phyloP scores from a whole-genome alignment of 2,113 vertebrate genomes.

The Eulacestoma nigropectus region DNA sequence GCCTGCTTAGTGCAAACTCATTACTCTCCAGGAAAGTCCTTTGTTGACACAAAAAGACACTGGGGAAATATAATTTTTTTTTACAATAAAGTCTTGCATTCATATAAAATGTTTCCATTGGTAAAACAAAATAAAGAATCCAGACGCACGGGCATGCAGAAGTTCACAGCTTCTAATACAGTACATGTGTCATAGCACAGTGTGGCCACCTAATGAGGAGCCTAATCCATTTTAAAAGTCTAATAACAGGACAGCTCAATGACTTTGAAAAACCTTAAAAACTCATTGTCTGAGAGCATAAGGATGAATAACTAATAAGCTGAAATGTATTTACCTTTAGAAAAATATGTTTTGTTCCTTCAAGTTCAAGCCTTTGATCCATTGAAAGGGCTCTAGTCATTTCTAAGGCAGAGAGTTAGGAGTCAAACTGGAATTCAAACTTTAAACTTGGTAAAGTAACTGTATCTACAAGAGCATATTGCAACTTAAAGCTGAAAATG shows the following conservation, averaged over 20 bases:
- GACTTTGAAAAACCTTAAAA: not conserved
- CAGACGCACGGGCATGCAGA: not conserved
- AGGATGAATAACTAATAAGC: not conserved
- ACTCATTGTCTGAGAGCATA: not conserved
- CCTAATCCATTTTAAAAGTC: not conserved
- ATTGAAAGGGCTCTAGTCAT: not conserved
- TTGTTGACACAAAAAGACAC: constrained; percentile 43
- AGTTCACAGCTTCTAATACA: not conserved
- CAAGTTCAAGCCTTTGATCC: not conserved
- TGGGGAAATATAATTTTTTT: constrained; percentile 4
- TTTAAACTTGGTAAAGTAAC: not conserved
- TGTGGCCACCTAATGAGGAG: not conserved
- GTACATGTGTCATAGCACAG: not conserved
- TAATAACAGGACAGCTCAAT: not conserved
- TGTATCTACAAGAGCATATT: not conserved
- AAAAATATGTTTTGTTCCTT: not conserved
- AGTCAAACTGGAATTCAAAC: not conserved
- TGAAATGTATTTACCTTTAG: not conserved
- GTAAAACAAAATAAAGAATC: constrained; percentile 24
- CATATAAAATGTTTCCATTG: not conserved
- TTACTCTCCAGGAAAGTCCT: constrained; percentile 27
- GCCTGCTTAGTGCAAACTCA: constrained; percentile 15
- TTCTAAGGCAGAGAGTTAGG: not conserved
- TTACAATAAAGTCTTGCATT: not conserved
- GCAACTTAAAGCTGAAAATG: not conserved